Base-by-base conservation (phyloP, 92 coral and sea anemone species). In the Epizoanthus rinbou region DNA sequence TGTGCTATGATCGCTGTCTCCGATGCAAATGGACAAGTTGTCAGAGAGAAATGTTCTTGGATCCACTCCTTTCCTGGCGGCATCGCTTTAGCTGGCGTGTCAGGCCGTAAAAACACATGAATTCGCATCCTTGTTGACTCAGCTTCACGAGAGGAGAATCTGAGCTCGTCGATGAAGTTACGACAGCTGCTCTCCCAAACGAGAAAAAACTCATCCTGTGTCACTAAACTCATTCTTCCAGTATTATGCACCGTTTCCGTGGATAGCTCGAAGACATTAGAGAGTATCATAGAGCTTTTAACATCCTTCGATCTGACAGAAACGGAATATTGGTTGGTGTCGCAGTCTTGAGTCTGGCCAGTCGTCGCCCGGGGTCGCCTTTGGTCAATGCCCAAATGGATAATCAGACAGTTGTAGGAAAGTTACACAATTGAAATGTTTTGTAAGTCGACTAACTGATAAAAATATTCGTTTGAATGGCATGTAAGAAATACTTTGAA, bases 121-220 rank as follows among this genome's bases (percentile, higher is more conserved):
- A 94, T 83, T 81, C 71, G 87, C 10, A 97, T 58, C 37, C 85
- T 85, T 41, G 91, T 70, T 66, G 89, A 82, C 45, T 84, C 78
- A 17, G 97, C 94, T 19, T 90, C 89, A 8, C 73, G 73, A 14
- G 91, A 86, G 37, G 90, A 76, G 65, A 93, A 93, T 21, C 68
- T 68, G 58, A 97, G 68, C 0, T 94, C 97, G 57, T 92, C 92
- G 80, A 94, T 89, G 66, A 97, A 92, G 69, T 94, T 94, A 5
- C 99, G 97, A 73, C 99, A 94, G 82, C 93, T 92, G 83, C 99
- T 94, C 74, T 97, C 99, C 99, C 99, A 97, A 50, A 97, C 88
- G 66, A 97, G 72, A 81, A 88, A 91, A 54, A 94, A 90, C 76
- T 92, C 96, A 9, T 90, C 87, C 67, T 86, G 75, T 78, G 6